Evolutionary conservation across 35 echinoderm and acorn worm genomes (phyloP), one percentile per base, ranked within the genome.

Genomic region (Patiria miniata): DNA sequence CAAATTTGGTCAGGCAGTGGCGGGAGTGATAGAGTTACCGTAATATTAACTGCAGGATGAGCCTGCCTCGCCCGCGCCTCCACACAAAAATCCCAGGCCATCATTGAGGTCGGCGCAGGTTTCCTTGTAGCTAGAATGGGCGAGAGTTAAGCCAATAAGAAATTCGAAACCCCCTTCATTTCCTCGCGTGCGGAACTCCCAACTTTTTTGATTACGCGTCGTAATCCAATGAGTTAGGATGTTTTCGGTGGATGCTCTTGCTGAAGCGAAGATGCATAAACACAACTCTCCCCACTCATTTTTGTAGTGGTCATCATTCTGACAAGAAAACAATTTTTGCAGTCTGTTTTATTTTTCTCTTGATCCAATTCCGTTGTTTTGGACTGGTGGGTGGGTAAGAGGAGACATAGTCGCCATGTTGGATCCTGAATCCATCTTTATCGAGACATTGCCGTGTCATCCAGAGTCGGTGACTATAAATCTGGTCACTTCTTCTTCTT

Each of bases 31-130:
- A 26, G 26, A 5, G 65, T 73, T 73, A 73, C 65, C 26, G 65
- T 73, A 73, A 69, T 73, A 73, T 73, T 73, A 73, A 73, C 65
- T 73, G 65, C 14, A 14, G 29, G 65, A 34, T 73, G 65, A 73
- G 23, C 14, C 26, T 73, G 65, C 0, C 2, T 26, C 65, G 23
- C 34, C 26, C 21, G 21, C 65, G 19, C 22, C 65, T 73, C 18
- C 26, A 26, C n/a, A n/a, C n/a, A 73, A 30, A 73, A 23, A 14
- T 26, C 65, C 65, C 10, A 34, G 19, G 21, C 65, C 26, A 14
- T 32, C 19, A 32, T 32, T 34, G 7, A 15, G 22, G 23, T 23
- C 3, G 19, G 14, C 65, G 65, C 26, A 7, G 34, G 23, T 34
- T 73, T 73, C 61, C 34, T 69, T 30, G 12, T 30, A 26, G 1